Evolutionary conservation across 2,888 invertebrate genomes (phyloP).

Genomic region (Drosophila kuntzei): DNA sequence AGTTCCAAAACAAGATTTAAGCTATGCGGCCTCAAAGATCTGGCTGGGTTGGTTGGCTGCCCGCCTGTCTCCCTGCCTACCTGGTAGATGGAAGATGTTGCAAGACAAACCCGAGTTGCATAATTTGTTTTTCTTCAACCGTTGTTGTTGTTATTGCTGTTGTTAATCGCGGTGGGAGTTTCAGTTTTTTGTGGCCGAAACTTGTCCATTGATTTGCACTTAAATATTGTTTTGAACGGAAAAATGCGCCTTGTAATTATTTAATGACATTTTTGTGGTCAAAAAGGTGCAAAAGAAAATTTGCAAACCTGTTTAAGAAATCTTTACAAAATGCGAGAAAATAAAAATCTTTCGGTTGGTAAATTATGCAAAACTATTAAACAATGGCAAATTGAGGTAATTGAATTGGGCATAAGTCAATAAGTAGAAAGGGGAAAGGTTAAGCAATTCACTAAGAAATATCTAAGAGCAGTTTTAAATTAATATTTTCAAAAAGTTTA

Average conservation of each 20-base stretch:
- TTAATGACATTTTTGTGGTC: conserved; percentile 69
- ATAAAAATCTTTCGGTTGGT: conserved; percentile 31
- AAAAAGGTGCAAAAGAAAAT: conserved; percentile 33
- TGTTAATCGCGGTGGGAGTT: conserved; percentile 61
- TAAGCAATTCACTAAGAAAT: conserved; percentile 9
- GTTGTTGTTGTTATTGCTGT: conserved; percentile 23
- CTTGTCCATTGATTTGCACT: conserved; percentile 67
- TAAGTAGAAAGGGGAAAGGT: conserved; percentile 1
- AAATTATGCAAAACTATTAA: conserved; percentile 33
- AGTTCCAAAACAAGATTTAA: conserved; percentile 61
- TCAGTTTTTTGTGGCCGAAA: conserved; percentile 45
- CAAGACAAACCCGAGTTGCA: conserved; percentile 68
- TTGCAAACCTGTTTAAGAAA: conserved; percentile 15
- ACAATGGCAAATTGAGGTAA: conserved; percentile 30
- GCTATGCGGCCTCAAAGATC: conserved; percentile 46
- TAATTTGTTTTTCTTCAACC: conserved; percentile 68
- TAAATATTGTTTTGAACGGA: conserved; percentile 36
- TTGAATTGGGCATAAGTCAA: conserved; percentile 12
- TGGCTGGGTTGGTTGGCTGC: conserved; percentile 35
- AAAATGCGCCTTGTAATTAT: conserved; percentile 43
- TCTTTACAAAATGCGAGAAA: not conserved
- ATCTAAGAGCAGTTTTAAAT: not conserved
- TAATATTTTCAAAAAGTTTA: not conserved
- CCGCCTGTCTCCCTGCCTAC: conserved; percentile 49
- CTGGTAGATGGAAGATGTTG: conserved; percentile 76